These are phyloP conservation scores for Poecilia latipinna DNA, from an alignment of 2,113 vertebrate species.

Conservation along the genomic window DNA sequence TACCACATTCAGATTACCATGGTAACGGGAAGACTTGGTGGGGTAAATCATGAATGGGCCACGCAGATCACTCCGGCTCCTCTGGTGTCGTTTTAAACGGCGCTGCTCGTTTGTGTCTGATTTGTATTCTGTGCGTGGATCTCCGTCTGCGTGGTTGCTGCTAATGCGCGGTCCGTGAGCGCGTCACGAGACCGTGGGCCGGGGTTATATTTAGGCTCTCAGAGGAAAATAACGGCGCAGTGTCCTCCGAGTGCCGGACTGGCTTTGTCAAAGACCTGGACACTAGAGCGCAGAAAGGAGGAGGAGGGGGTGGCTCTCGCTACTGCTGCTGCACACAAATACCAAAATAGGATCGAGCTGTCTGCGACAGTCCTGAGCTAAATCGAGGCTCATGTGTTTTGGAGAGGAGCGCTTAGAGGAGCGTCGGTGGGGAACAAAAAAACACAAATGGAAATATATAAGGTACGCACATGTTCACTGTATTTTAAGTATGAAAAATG, in stretches of 20 bases:
- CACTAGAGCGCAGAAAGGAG: slow-evolving; percentile 29
- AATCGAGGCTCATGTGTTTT: slow-evolving; percentile 59
- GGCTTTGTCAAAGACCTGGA: slow-evolving; percentile 53
- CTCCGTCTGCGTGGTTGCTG: background rate
- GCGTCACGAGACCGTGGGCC: slow-evolving; percentile 39
- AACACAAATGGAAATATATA: slow-evolving; percentile 34
- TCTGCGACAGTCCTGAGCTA: slow-evolving; percentile 66
- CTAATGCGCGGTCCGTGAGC: slow-evolving; percentile 17
- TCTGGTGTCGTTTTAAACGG: background rate
- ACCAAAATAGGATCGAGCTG: slow-evolving; percentile 83
- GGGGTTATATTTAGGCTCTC: slow-evolving; percentile 44
- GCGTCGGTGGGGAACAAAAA: slow-evolving; percentile 5
- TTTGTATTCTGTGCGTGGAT: slow-evolving; percentile 31
- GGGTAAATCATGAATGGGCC: slow-evolving; percentile 36
- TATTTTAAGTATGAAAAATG: background rate
- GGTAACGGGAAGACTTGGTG: slow-evolving; percentile 57
- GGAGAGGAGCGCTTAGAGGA: slow-evolving; percentile 30
- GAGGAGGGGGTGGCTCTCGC: slow-evolving; percentile 32
- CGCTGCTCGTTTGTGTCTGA: slow-evolving; percentile 32
- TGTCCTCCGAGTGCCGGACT: slow-evolving; percentile 42
- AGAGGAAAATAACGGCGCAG: slow-evolving; percentile 26
- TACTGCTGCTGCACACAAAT: slow-evolving; percentile 64
- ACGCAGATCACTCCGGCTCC: background rate
- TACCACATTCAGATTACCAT: slow-evolving; percentile 60
- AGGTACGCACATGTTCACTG: slow-evolving; percentile 28